Base-by-base conservation (phyloP, 1,140 invertebrate species). In the Drusus annulatus region DNA sequence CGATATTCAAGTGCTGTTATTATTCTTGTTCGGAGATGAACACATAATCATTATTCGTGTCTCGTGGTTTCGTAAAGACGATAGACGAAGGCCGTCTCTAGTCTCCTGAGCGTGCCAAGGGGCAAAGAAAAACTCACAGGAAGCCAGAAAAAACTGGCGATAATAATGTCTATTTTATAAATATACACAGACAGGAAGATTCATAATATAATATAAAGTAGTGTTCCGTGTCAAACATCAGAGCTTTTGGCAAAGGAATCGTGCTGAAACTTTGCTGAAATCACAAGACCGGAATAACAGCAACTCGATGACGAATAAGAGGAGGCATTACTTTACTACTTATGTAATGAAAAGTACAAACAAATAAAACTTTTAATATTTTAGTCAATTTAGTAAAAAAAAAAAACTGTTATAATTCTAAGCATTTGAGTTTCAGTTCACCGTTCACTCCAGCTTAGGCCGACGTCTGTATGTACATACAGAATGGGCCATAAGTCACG, bases 41-140 rank as follows among this genome's bases (percentile, higher is more conserved):
- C n/a, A 56, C 5, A 17, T 56, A n/a, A 56, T 56, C 6, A 56
- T 56, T 56, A 56, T 17, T 36, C 63, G 16, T 45, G 28, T 45
- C 63, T 31, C 63, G 63, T 68, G 31, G 63, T 45, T 21, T n/a
- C n/a, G 0, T 23, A 21, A n/a, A n/a, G n/a, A 56, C 19, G 60
- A 21, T 25, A 63, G 60, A 63, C 23, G 60, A 63, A 65, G 62
- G 21, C n/a, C n/a, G 60, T 21, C 10, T 17, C 17, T 69, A n/a
- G 65, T 69, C 36, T 69, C 16, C 28, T 21, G 31, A 19, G 36
- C 45, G 65, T 69, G 65, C 65, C 65, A 69, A 69, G 23, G 10
- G 23, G 17, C 23, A 15, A 63, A 0, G 25, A 23, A 63, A 63
- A 63, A 63, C n/a, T 63, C 60, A 28, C 60, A 28, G 23, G 31